phyloP scores from a whole-genome alignment of 2,888 invertebrate genomes.

The Agonum fuliginosum region DNA sequence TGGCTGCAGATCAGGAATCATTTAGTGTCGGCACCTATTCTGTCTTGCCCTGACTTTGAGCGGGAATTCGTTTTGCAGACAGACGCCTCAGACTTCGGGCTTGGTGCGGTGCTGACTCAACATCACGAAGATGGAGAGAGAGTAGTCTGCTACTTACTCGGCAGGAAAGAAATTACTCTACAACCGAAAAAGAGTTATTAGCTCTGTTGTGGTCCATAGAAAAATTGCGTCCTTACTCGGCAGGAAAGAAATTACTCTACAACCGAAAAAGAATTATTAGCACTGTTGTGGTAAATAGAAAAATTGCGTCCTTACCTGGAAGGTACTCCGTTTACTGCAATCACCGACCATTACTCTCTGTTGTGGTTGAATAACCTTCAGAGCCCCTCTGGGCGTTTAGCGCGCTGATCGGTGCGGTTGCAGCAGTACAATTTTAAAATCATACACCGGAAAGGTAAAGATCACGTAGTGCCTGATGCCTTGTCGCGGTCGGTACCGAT shows the following conservation, averaged over 20 bases:
- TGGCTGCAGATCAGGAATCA: neutral
- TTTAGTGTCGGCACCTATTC: neutral
- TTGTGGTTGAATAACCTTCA: neutral
- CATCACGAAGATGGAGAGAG: conserved; percentile 42
- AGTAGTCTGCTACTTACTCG: conserved; percentile 35
- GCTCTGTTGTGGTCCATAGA: conserved; percentile 60
- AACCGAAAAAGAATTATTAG: conserved; percentile 60
- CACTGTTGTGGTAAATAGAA: conserved; percentile 59
- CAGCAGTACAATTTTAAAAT: neutral
- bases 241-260: conserved; percentile 59
- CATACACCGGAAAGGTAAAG: neutral
- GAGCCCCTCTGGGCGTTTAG: neutral
- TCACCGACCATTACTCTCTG: conserved; percentile 40
- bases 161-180: conserved; percentile 53
- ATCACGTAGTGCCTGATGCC: neutral
- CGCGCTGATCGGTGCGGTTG: neutral
- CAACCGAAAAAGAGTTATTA: conserved; percentile 59
- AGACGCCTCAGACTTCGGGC: conserved; percentile 55
- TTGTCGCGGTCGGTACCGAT: neutral
- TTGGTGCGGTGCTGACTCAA: conserved; percentile 54
- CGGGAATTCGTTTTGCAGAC: conserved; percentile 55
- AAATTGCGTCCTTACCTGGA: conserved; percentile 53
- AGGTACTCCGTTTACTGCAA: conserved; percentile 60
- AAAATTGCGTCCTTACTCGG: conserved; percentile 47
- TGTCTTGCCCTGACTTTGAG: conserved; percentile 37